Evolutionary conservation across 2,888 invertebrate species (phyloP), one percentile per base, ranked within the genome.

Genomic region (Pheosia gnoma): DNA sequence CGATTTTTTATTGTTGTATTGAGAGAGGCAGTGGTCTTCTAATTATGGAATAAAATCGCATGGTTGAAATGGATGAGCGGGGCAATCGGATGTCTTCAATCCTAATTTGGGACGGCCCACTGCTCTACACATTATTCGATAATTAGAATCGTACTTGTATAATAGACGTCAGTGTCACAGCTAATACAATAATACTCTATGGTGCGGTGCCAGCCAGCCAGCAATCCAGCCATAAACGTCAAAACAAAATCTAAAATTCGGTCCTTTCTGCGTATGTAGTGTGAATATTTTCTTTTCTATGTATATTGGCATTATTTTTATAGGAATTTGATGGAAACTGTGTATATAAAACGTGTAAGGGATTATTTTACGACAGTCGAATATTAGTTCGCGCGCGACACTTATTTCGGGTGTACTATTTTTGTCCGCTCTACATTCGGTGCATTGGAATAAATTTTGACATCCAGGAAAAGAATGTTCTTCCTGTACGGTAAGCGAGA

Each of bases 341-440:
- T 76, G 70, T 64, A 62, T 67, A 70, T 65, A 60, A 62, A 39
- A 71, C 65, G 74, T 71, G 67, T 60, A 57, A 66, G 70, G 60
- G 57, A 66, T 65, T 64, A 39, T 61, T 63, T 65, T 66, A 60
- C 66, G 65, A 64, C 63, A 65, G 62, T 68, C 63, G 54, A 52
- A 55, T 65, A 67, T 59, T 62, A 63, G 58, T 62, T 72, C 60
- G 63, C 58, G 72, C 67, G 60, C 67, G 67, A 75, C 70, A 75
- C 84, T 82, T 93, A 92, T 90, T 93, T 91, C 89, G 82, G 89
- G 91, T 89, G 86, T 83, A 93, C 93, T 93, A 93, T 94, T 94
- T 93, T 90, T 88, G 94, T 89, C 92, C 86, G 90, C 88, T 90
- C 93, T 87, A 92, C 87, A 88, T 93, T 89, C 85, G 79, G 90